phyloP scores from a whole-genome alignment of 2,113 vertebrate genomes.

The Bostrychus sinensis region DNA sequence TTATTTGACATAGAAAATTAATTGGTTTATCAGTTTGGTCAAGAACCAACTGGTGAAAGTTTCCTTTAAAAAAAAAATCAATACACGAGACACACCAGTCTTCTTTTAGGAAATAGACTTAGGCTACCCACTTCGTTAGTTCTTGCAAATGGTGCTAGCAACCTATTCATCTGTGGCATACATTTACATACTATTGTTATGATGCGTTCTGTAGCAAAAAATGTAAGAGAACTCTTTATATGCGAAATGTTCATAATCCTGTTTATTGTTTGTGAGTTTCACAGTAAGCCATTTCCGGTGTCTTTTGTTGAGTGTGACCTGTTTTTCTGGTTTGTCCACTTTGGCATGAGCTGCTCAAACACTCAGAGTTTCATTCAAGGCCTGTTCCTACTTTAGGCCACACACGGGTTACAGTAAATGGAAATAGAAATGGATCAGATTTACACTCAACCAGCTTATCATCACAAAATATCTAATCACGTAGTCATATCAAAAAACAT shows the following conservation, averaged over 20 bases:
- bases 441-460: neutral
- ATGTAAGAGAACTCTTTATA: conserved; percentile 11
- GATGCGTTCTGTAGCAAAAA: neutral
- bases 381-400: neutral
- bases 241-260: conserved; percentile 22
- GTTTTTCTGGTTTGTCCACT: conserved; percentile 73
- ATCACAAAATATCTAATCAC: no score
- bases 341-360: conserved; percentile 19
- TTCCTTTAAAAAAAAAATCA: no score
- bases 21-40: neutral
- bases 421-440: neutral
- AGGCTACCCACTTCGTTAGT: no score
- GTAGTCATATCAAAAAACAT: no score
- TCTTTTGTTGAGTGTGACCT: conserved; percentile 49
- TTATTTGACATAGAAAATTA: neutral
- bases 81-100: no score
- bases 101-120: no score
- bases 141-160: no score
- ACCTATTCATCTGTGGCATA: no score
- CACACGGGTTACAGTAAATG: neutral
- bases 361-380: conserved; percentile 12
- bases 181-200: neutral
- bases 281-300: conserved; percentile 61
- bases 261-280: conserved; percentile 47
- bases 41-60: no score